phyloP scores from a whole-genome alignment of 1,140 invertebrate genomes.

The Hydropsyche tenuis region DNA sequence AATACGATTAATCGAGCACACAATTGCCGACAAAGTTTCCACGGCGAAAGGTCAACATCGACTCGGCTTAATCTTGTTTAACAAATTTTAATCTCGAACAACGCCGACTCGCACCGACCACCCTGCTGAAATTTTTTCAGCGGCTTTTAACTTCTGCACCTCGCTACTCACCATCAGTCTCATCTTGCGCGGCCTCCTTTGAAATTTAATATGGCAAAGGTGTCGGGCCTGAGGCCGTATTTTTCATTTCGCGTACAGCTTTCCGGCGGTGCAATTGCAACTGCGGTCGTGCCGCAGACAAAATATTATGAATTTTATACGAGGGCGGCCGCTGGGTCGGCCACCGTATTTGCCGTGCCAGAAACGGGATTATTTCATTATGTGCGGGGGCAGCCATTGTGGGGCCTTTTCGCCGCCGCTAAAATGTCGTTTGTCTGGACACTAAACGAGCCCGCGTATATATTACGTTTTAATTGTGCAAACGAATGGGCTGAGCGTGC shows the following conservation, averaged over 20 bases:
- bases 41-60: neutral
- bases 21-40: constrained; percentile 38
- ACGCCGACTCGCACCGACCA: too few species aligned
- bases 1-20: constrained; percentile 48
- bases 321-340: constrained; percentile 28
- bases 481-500: too few species aligned
- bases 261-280: constrained; percentile 15
- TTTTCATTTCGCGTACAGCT: too few species aligned
- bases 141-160: too few species aligned
- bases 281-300: constrained; percentile 32
- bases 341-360: constrained; percentile 6
- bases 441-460: neutral
- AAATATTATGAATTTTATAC: constrained; percentile 47
- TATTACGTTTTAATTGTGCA: too few species aligned
- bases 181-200: too few species aligned
- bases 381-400: neutral
- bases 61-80: neutral
- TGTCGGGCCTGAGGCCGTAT: too few species aligned
- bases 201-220: too few species aligned
- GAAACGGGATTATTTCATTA: constrained; percentile 31
- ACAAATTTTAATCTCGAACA: neutral
- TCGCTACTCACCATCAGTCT: too few species aligned
- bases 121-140: too few species aligned
- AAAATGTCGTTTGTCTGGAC: constrained; percentile 9
- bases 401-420: constrained; percentile 9